Conservation (phyloP, 2,113 vertebrate genomes). For the Morone saxatilis region DNA sequence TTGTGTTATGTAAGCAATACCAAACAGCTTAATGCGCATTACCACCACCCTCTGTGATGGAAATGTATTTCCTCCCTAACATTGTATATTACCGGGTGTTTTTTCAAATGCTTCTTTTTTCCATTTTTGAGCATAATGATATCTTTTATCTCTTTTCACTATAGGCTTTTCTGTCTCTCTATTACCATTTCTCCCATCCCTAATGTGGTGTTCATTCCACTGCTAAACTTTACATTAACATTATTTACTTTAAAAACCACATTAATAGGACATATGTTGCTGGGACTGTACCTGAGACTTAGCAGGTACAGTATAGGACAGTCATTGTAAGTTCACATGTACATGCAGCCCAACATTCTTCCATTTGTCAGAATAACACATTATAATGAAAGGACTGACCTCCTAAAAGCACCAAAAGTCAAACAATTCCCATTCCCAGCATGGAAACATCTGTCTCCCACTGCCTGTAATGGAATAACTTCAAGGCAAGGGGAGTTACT, state of each 20-base stretch:
- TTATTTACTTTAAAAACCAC: not conserved
- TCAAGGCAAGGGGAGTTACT: not conserved
- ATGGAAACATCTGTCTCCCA: slow-evolving; percentile 24
- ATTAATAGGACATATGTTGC: not conserved
- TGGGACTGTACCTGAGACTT: not conserved
- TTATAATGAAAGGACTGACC: not conserved
- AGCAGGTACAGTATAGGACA: not conserved
- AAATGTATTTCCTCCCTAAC: not conserved
- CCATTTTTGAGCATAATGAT: not conserved
- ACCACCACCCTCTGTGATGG: not conserved
- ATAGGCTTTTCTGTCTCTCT: not conserved
- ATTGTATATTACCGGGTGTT: not conserved
- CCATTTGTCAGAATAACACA: slow-evolving; percentile 30
- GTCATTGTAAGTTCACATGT: slow-evolving; percentile 1
- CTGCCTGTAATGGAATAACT: slow-evolving; percentile 23
- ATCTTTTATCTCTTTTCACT: not conserved
- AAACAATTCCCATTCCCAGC: slow-evolving; percentile 32
- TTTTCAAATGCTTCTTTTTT: not conserved
- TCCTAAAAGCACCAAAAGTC: slow-evolving; percentile 39
- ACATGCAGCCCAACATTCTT: not conserved
- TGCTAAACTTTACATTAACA: not conserved
- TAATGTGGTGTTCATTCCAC: not conserved
- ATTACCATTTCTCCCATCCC: not conserved
- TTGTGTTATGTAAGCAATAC: not conserved
- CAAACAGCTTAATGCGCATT: not conserved